These are phyloP conservation scores for Hippocampus abdominalis DNA, from an alignment of 2,113 vertebrate genomes.

Conservation along the genomic window DNA sequence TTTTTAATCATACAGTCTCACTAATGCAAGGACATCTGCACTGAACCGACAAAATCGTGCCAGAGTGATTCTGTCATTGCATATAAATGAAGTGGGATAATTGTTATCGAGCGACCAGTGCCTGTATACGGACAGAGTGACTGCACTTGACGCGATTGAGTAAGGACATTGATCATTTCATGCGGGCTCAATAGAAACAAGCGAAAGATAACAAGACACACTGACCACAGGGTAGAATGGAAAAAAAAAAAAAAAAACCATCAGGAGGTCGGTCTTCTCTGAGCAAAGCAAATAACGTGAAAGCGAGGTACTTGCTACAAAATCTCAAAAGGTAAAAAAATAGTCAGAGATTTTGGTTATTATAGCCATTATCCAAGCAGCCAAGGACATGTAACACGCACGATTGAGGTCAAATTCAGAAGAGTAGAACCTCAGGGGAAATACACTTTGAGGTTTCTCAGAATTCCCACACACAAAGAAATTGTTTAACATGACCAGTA, in stretches of 20 bases:
- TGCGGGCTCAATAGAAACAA: constrained; percentile 22
- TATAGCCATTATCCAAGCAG: no score
- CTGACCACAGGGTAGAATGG: constrained; percentile 27
- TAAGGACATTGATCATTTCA: constrained; percentile 34
- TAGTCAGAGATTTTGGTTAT: background rate
- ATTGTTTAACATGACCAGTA: background rate
- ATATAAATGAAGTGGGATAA: constrained; percentile 33
- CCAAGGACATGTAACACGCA: background rate
- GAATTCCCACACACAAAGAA: background rate
- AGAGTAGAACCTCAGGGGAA: background rate
- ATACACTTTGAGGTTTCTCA: background rate
- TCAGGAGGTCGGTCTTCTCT: constrained; percentile 9
- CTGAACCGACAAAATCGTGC: background rate
- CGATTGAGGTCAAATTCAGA: background rate
- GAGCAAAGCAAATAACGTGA: background rate
- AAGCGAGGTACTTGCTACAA: background rate
- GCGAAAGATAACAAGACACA: constrained; percentile 26
- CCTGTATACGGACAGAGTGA: constrained; percentile 4
- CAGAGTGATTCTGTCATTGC: background rate
- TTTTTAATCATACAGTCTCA: background rate
- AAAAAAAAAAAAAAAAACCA: constrained; percentile 18
- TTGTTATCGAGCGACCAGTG: constrained; percentile 31
- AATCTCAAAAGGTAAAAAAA: background rate
- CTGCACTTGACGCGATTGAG: constrained; percentile 21
- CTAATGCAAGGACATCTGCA: background rate